Conservation (phyloP, 2,797 vertebrate genomes). For the Pantherophis alleghaniensis region DNA sequence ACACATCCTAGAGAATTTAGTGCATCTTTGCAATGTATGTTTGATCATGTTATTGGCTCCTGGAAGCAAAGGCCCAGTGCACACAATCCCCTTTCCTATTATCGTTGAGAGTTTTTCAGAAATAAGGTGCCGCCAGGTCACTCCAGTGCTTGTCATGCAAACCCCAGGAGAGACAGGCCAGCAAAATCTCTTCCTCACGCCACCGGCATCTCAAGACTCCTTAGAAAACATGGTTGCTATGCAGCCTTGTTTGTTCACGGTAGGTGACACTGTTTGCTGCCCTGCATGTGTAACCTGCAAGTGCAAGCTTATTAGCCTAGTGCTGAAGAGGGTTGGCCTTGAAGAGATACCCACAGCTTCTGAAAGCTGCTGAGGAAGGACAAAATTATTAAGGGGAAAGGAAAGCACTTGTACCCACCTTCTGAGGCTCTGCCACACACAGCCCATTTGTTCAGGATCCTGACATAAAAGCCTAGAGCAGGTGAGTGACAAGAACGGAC, state of each 20-base stretch:
- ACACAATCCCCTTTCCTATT: not conserved
- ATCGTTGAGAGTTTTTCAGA: not conserved
- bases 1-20: not conserved
- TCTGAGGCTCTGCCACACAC: conserved; percentile 2
- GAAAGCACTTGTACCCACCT: not conserved
- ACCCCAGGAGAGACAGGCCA: conserved; percentile 8
- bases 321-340: conserved; percentile 7
- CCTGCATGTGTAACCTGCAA: conserved; percentile 32
- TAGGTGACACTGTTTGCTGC: conserved; percentile 48
- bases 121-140: conserved; percentile 27
- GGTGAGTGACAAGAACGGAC: conserved; percentile 42
- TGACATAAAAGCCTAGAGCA: conserved; percentile 24
- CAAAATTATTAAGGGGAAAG: not conserved
- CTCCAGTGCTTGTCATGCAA: not conserved
- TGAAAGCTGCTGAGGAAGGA: conserved; percentile 12
- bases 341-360: not conserved
- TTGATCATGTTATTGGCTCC: not conserved
- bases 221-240: conserved; percentile 70
- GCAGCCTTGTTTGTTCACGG: conserved; percentile 72
- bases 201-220: conserved; percentile 35
- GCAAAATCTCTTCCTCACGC: conserved; percentile 33
- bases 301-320: conserved; percentile 30
- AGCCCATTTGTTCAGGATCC: conserved; percentile 21
- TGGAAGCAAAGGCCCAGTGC: not conserved
- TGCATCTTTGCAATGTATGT: not conserved